Base-by-base conservation (phyloP, 2,113 vertebrate genomes). In the Bostrychus sinensis region DNA sequence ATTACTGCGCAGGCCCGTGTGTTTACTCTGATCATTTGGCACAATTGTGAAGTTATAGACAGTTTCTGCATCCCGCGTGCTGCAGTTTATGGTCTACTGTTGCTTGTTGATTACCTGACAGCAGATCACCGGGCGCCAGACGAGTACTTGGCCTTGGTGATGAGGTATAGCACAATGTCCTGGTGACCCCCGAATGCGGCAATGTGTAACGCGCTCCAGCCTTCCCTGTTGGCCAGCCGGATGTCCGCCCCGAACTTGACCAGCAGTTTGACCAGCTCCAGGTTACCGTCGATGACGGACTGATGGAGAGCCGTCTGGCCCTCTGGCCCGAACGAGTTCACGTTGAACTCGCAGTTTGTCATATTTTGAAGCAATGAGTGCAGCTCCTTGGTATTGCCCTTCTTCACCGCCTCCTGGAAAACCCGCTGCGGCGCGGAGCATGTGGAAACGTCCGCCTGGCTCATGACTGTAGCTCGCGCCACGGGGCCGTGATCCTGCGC, bases 81-180 rank as follows among this genome's bases (percentile, higher is more conserved):
- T 82, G 60, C 75, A 78, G 62, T 74, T 78, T 56, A 34, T 63
- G 65, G 72, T 62, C 38, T 64, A 62, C 69, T 65, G 71, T 64
- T 43, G 61, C 26, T 55, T 58, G 20, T 10, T 41, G 26, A 78
- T 79, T 86, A 88, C 85, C 84, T 86, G 88, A 78, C 81, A 80
- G 88, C 70, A 73, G 76, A 91, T 97, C 95, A 96, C 92, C 95
- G 94, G 73, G 94, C 89, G 19, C 94, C 91, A 75, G 94, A 93
- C 3, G 96, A 94, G 92, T 95, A 99, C 93, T 98, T 98, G 89
- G 96, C 96, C 95, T 96, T 98, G 89, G 96, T 96, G 93, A 99
- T 96, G 92, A 99, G 95, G 93, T 99, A 99, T 88, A 99, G 92
- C 74, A 96, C 97, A 92, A 99, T 98, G 95, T 99, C 97, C 86